phyloP scores from a whole-genome alignment of 2,113 vertebrate genomes.

The Lethenteron camtschaticum region DNA sequence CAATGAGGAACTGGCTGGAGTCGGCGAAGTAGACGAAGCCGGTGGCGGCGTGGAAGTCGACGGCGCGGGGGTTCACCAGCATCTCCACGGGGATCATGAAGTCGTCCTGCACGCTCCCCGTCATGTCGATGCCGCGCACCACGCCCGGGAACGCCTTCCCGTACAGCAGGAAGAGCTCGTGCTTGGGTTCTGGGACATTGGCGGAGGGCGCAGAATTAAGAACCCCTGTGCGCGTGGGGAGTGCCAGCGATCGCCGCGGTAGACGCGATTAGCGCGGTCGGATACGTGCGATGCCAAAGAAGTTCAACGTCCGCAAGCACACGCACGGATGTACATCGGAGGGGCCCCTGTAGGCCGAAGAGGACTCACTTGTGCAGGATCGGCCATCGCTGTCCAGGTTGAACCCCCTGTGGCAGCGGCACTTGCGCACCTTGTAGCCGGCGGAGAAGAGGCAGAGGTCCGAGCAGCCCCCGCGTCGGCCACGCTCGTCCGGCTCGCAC shows the following conservation, averaged over 20 bases:
- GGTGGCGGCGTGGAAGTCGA: neutral
- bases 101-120: neutral
- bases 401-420: constrained; percentile 3
- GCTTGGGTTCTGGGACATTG: neutral
- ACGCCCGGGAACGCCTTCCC: neutral
- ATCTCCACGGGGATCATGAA: constrained; percentile 1
- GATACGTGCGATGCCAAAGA: no score
- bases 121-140: constrained; percentile 6
- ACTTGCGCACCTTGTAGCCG: neutral
- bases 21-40: constrained; percentile 2
- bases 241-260: no score
- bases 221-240: no score
- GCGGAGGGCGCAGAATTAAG: no score
- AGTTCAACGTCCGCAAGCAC: no score
- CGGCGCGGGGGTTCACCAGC: constrained; percentile 4
- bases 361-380: neutral
- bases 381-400: constrained; percentile 1
- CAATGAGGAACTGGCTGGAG: neutral
- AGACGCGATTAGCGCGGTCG: no score
- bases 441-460: constrained; percentile 2
- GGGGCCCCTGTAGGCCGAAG: no score
- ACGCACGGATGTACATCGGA: no score
- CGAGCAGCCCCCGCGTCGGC: constrained; percentile 3
- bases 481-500: neutral
- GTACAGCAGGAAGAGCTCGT: constrained; percentile 4